Evolutionary conservation across 2,797 vertebrate genomes (phyloP).

Genomic region (Morus bassanus): DNA sequence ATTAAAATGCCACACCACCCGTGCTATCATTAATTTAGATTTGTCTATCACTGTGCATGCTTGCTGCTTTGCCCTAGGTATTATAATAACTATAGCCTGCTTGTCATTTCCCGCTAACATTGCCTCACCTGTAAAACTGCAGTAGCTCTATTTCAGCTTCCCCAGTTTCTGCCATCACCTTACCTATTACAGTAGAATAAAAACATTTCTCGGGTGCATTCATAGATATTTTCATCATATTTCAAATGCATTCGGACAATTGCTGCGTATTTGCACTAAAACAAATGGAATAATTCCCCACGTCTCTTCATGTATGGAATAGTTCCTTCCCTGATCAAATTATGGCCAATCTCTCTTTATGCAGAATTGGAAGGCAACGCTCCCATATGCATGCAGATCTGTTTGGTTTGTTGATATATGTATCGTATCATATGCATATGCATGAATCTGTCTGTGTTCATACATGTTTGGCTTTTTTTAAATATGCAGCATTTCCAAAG

Average conservation of each 20-base stretch:
- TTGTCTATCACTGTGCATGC: slow-evolving; percentile 73
- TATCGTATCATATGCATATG: background rate
- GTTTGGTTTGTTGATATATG: background rate
- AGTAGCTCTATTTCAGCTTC: slow-evolving; percentile 60
- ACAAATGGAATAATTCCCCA: slow-evolving; percentile 31
- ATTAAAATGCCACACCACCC: slow-evolving; percentile 71
- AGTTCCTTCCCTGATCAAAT: slow-evolving; percentile 23
- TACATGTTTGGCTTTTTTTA: background rate
- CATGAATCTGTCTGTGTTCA: background rate
- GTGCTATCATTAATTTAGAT: slow-evolving; percentile 75
- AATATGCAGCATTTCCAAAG: background rate
- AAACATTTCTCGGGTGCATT: slow-evolving; percentile 52
- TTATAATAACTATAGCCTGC: slow-evolving; percentile 72
- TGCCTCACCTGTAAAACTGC: slow-evolving; percentile 71
- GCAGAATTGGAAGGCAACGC: background rate
- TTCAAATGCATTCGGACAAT: slow-evolving; percentile 42
- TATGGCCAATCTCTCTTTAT: background rate
- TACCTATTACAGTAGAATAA: slow-evolving; percentile 57
- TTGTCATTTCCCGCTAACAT: slow-evolving; percentile 68
- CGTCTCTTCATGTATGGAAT: background rate
- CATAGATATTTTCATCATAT: slow-evolving; percentile 54
- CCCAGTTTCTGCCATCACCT: slow-evolving; percentile 31
- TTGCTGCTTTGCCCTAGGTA: slow-evolving; percentile 75
- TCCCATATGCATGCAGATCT: slow-evolving; percentile 2
- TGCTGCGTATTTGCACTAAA: slow-evolving; percentile 31